A percentile compares a stretch with the other conserved stretches of the same genome.
Conservation (phyloP, 2,113 vertebrate species). For the Ageneiosus marmoratus region DNA sequence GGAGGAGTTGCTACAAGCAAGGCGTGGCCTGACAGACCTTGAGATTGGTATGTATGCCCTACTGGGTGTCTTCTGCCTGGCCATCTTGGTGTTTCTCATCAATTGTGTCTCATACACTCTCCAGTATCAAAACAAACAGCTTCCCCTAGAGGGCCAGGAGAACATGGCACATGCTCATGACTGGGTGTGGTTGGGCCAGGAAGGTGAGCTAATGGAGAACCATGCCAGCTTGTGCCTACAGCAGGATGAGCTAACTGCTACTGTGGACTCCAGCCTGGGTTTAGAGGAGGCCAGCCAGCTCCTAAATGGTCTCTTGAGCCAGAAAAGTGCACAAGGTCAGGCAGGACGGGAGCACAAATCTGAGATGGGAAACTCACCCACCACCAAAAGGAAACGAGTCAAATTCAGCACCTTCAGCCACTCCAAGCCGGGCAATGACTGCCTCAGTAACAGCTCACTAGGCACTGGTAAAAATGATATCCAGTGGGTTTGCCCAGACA, state of each 20-base stretch:
- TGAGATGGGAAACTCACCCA: constrained; percentile 80
- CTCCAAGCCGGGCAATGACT: constrained; percentile 78
- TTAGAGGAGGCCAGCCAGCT: constrained; percentile 79
- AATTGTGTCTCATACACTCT: constrained; percentile 93
- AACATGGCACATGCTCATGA: constrained; percentile 88
- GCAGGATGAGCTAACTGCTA: constrained; percentile 77
- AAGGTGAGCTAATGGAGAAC: constrained; percentile 78
- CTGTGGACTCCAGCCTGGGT: constrained; percentile 69
- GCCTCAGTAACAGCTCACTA: constrained; percentile 82
- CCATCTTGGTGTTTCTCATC: constrained; percentile 92
- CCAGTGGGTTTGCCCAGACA: constrained; percentile 88
- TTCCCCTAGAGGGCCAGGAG: constrained; percentile 81
- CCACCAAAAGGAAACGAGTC: constrained; percentile 89
- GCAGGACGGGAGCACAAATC: constrained; percentile 69
- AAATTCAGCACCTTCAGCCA: constrained; percentile 91
- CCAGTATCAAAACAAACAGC: constrained; percentile 88
- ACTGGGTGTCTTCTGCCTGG: constrained; percentile 93
- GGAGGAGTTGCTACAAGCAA: constrained; percentile 77
- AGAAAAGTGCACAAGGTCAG: constrained; percentile 66
- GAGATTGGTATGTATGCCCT: constrained; percentile 97
- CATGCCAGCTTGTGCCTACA: constrained; percentile 72
- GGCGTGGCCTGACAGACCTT: constrained; percentile 84
- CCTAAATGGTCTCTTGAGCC: constrained; percentile 73
- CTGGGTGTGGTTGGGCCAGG: constrained; percentile 97
- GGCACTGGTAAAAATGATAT: constrained; percentile 81